Base-by-base conservation (phyloP, 2,888 invertebrate species). In the Eristalinus aeneus region DNA sequence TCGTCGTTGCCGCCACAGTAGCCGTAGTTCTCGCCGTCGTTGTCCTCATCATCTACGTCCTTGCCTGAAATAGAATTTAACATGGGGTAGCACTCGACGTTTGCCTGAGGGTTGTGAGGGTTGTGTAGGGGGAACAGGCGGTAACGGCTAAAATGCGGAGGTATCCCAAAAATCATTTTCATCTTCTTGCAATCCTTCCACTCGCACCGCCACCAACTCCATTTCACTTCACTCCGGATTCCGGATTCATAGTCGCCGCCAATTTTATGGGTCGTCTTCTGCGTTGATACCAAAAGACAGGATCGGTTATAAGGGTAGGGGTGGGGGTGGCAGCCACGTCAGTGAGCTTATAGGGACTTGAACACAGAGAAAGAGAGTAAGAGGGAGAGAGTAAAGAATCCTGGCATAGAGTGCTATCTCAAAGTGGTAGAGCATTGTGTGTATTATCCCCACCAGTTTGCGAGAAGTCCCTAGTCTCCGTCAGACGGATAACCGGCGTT, bases 241-340 rank as follows among this genome's bases (percentile, higher is more conserved):
- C 67, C 56, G 65, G 69, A 71, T 79, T 67, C 67, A 46, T 46
- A 81, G 81, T 85, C 71, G 82, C 77, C 86, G 77, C 74, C 82
- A 86, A 82, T 82, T 82, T 86, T 78, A 86, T 86, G 82, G 86
- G 82, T 86, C 82, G 74, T 68, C 86, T 77, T 82, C 31, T 27
- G n/a, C 68, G 31, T 80, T 54, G 11, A 11, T 53, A 68, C 67
- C 67, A 69, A 54, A 31, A 60, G n/a, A 68, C 4, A 12, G 54
- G 20, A 10, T 8, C 11, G 56, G 16, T 10, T 54, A 16, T 5
- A 2, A 1, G 10, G 11, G 4, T 12, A 8, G 3, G 4, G 16
- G 3, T 22, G 64, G 32, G 8, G 39, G 32, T n/a, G 20, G 2
- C 27, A 27, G 27, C 27, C 2, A 27, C 27, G 27, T 27, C 27